phyloP scores from a whole-genome alignment of 53 echinoderm and acorn worm species.

The Henricia sp. region DNA sequence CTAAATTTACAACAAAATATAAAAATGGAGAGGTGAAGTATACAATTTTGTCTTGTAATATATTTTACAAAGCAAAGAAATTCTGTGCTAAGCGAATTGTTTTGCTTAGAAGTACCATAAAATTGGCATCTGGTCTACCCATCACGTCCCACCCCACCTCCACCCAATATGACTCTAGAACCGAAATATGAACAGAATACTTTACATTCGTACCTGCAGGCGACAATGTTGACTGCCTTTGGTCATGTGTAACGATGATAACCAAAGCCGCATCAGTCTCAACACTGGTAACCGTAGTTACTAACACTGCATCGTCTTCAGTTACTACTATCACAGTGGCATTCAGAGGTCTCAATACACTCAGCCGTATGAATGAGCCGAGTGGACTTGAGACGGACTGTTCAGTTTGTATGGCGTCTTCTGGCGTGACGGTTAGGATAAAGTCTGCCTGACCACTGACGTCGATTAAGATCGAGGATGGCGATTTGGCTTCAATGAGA shows the following conservation, averaged over 20 bases:
- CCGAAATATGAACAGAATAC: neutral
- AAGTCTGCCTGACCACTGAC: slow-evolving; percentile 17
- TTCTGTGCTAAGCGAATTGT: too few relatives aligned
- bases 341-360: slow-evolving; percentile 19
- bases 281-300: slow-evolving; percentile 30
- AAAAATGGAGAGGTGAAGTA: too few relatives aligned
- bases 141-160: too few relatives aligned
- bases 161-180: too few relatives aligned
- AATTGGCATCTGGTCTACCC: too few relatives aligned
- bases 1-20: too few relatives aligned
- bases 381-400: neutral
- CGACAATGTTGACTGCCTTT: neutral
- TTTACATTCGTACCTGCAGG: slow-evolving; percentile 9
- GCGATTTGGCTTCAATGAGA: slow-evolving; percentile 26
- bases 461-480: slow-evolving; percentile 22
- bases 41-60: too few relatives aligned
- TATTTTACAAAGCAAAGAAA: too few relatives aligned
- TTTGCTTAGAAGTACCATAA: too few relatives aligned
- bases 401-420: slow-evolving; percentile 2
- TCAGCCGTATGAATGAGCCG: slow-evolving; percentile 9
- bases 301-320: slow-evolving; percentile 6
- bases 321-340: slow-evolving; percentile 3
- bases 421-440: neutral
- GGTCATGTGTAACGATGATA: slow-evolving; percentile 7
- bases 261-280: slow-evolving; percentile 33